Base-by-base conservation (phyloP, 2,797 vertebrate genomes). In the Pristis pectinata region DNA sequence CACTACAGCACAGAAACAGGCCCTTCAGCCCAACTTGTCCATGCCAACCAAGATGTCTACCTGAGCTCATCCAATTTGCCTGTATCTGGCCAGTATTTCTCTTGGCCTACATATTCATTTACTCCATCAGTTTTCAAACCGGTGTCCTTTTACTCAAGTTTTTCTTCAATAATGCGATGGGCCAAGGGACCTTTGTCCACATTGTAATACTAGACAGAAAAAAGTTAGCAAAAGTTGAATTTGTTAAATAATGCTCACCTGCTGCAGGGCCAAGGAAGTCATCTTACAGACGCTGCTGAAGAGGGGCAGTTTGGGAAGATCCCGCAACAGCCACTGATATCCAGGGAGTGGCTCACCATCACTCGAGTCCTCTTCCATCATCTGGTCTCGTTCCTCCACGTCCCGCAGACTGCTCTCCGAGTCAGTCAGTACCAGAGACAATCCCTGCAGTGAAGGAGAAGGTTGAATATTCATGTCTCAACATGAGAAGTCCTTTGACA, bases 271-370 rank as follows among this genome's bases (percentile, higher is more conserved):
- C 2, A 98, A 97, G 64, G 99, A 98, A 0, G 99, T 99, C 85
- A 98, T 98, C 74, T 97, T 97, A 91, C 98, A 96, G 74, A 99
- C 98, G 0, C 98, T 99, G 96, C 98, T 98, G 30, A 99, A 99
- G 94, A 99, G 96, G 0, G 99, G 99, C 70, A 99, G 98, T 95
- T 98, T 98, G 0, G 99, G 99, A 44, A 99, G 97, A 96, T 99
- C 99, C 34, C 98, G 97, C 34, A 99, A 97, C 85, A 99, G 97
- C 99, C 99, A 99, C 96, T 99, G 99, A 96, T 99, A 99, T 0
- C 98, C 97, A 2, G 98, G 98, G 92, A 99, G 96, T 6, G 98
- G 96, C 80, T 99, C 98, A 0, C 97, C 96, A 77, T 98, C 98
- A 0, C 96, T 96, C 0, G 98, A 98, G 94, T 99, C 98, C 87